Conservation (phyloP, 2,113 vertebrate species). For the Megalops atlanticus region DNA sequence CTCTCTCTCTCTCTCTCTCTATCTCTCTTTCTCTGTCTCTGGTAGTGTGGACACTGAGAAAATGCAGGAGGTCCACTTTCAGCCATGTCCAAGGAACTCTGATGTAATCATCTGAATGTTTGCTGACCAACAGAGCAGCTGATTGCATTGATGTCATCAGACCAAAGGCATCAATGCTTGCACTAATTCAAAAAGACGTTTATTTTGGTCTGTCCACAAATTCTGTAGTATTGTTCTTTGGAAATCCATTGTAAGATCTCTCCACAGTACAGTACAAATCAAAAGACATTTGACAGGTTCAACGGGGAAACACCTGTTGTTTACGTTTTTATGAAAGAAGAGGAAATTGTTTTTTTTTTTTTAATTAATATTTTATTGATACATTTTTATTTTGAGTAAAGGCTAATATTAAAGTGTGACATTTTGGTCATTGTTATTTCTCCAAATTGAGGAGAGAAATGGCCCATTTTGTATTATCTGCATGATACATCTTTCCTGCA, state of each 20-base stretch:
- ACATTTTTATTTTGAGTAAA: neutral
- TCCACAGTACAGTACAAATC: neutral
- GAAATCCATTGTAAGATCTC: neutral
- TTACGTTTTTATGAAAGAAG: neutral
- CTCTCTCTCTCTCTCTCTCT: too few relatives aligned
- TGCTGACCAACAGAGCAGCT: neutral
- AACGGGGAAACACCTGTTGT: too few relatives aligned
- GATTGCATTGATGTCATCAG: neutral
- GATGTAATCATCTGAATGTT: constrained; percentile 23
- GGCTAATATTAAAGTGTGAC: neutral
- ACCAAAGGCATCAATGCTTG: neutral
- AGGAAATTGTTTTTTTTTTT: too few relatives aligned
- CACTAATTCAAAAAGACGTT: neutral
- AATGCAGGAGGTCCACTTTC: neutral
- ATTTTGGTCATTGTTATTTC: neutral
- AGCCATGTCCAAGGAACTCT: constrained; percentile 11
- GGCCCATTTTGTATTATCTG: too few relatives aligned
- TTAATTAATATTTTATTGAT: neutral
- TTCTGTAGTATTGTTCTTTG: neutral
- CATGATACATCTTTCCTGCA: too few relatives aligned
- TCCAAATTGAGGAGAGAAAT: neutral
- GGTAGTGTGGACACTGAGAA: constrained; percentile 21
- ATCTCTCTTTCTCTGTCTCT: too few relatives aligned
- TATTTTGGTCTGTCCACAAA: neutral
- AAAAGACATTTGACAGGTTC: too few relatives aligned